A percentile compares a stretch with the other conserved stretches of the same genome.
phyloP scores from a whole-genome alignment of 2,888 invertebrate genomes.

The Stictocephala bisonia region DNA sequence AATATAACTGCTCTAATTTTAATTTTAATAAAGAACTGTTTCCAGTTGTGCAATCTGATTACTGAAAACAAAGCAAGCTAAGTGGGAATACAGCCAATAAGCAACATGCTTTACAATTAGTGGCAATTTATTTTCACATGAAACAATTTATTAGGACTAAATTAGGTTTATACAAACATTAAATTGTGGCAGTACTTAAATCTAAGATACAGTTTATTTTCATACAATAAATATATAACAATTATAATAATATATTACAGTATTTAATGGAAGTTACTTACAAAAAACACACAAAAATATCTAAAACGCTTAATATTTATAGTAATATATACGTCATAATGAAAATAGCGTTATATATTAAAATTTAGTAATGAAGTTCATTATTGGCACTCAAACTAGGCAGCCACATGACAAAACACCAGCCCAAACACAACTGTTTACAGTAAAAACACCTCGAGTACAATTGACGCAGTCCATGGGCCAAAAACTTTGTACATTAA shows the following conservation, averaged over 20 bases:
- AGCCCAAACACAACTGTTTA: too few relatives aligned
- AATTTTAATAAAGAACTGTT: too few relatives aligned
- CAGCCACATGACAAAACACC: not conserved
- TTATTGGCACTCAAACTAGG: slow-evolving; percentile 39
- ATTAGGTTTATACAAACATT: slow-evolving; percentile 47
- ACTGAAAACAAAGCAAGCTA: slow-evolving; percentile 67
- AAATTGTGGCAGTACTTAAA: slow-evolving; percentile 42
- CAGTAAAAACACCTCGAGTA: not conserved
- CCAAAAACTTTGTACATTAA: slow-evolving; percentile 22
- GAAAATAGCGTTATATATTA: slow-evolving; percentile 40
- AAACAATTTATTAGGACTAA: slow-evolving; percentile 31
- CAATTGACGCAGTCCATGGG: not conserved
- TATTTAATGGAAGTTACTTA: slow-evolving; percentile 44
- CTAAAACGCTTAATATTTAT: slow-evolving; percentile 44
- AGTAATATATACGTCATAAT: slow-evolving; percentile 31
- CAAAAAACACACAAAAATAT: slow-evolving; percentile 47
- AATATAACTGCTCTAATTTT: too few relatives aligned
- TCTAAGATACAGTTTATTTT: slow-evolving; percentile 43
- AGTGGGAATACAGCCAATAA: slow-evolving; percentile 34
- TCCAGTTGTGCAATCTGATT: too few relatives aligned
- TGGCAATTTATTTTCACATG: slow-evolving; percentile 40
- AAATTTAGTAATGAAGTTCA: slow-evolving; percentile 27
- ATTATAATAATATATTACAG: slow-evolving; percentile 47
- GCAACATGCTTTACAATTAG: slow-evolving; percentile 45
- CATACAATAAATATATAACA: slow-evolving; percentile 48